Evolutionary conservation across 2,797 vertebrate species (phyloP).

Genomic region (Poecilia picta): DNA sequence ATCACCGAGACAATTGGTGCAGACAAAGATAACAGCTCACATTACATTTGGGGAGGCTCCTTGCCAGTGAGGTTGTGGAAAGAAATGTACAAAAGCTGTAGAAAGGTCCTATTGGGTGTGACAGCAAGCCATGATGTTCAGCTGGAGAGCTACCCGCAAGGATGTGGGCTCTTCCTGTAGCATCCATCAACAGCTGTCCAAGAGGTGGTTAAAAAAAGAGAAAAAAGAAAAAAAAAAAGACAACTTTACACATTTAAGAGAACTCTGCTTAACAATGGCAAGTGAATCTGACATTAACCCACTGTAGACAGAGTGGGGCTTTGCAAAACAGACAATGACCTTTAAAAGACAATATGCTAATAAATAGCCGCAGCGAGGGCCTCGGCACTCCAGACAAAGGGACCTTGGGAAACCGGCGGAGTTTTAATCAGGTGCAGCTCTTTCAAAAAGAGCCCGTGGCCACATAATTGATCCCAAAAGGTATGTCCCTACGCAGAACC

Average conservation of each 20-base stretch:
- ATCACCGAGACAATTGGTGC: constrained; percentile 59
- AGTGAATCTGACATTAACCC: constrained; percentile 65
- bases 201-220: constrained; percentile 27
- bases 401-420: constrained; percentile 75
- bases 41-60: constrained; percentile 22
- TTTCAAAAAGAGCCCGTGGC: constrained; percentile 80
- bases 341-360: constrained; percentile 83
- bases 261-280: constrained; percentile 73
- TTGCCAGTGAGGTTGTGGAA: constrained; percentile 14
- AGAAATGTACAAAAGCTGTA: constrained; percentile 7
- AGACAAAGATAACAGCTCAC: constrained; percentile 51
- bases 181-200: constrained; percentile 22
- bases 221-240: not conserved
- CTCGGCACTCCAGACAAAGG: constrained; percentile 77
- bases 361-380: constrained; percentile 81
- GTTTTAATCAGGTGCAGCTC: constrained; percentile 82
- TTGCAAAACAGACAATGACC: constrained; percentile 83
- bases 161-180: constrained; percentile 4
- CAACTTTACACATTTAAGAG: constrained; percentile 44
- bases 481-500: constrained; percentile 76
- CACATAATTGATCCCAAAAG: constrained; percentile 87
- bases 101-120: constrained; percentile 28
- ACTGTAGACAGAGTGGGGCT: constrained; percentile 72
- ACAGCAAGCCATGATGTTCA: constrained; percentile 28
- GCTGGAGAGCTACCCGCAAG: constrained; percentile 22